Conservation (phyloP, 1,140 invertebrate species). For the Nylanderia fulva region DNA sequence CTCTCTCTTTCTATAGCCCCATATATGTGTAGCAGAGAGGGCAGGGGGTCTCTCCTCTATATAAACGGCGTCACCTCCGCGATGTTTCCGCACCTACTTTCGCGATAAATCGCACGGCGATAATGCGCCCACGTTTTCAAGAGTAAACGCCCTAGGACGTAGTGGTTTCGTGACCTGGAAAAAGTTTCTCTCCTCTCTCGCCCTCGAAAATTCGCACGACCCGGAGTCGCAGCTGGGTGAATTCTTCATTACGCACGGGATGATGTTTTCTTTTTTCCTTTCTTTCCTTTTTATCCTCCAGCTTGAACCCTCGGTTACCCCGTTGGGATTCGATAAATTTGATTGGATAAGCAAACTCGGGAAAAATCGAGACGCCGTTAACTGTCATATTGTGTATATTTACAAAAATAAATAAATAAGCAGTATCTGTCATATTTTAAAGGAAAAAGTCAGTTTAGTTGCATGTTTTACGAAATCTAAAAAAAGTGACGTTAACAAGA, state of each 20-base stretch:
- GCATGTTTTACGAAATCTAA: too few species aligned
- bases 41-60: too few species aligned
- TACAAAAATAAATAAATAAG: background rate
- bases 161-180: slow-evolving; percentile 20
- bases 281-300: too few species aligned
- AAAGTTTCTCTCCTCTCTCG: slow-evolving; percentile 16
- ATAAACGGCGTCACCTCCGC: slow-evolving; percentile 30
- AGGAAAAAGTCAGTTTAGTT: too few species aligned
- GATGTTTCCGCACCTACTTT: slow-evolving; percentile 50
- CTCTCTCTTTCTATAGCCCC: background rate
- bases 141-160: slow-evolving; percentile 8
- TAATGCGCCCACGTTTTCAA: slow-evolving; percentile 40
- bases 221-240: slow-evolving; percentile 6
- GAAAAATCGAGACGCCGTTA: background rate
- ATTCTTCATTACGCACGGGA: slow-evolving; percentile 31
- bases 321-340: background rate
- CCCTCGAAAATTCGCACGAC: background rate
- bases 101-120: slow-evolving; percentile 52
- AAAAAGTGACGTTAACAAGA: too few species aligned
- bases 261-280: background rate
- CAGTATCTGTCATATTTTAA: too few species aligned
- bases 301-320: background rate
- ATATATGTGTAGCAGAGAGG: too few species aligned
- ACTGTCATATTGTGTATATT: background rate
- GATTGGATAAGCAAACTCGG: background rate